Base-by-base conservation (phyloP, 2,888 invertebrate genomes). In the Apamea epomidion region DNA sequence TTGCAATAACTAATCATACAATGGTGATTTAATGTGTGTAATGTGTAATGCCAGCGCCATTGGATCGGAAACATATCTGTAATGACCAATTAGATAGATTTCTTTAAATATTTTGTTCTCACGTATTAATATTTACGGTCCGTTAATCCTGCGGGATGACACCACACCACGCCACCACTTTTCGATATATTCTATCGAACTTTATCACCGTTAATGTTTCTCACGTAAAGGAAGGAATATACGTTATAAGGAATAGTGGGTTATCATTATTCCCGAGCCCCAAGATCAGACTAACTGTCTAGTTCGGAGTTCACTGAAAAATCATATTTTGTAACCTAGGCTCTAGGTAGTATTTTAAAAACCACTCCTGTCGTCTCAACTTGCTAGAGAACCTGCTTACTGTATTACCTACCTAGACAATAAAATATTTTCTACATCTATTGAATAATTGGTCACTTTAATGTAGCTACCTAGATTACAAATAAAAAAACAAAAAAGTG, bases 1-100 rank as follows among this genome's bases (percentile, higher is more conserved):
- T 75, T 72, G 78, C 58, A 78, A 54, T 76, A 29, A 70, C 7
- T 74, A 83, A 48, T 69, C 54, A 51, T 65, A 73, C 18, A 58
- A 62, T 77, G n/a, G 16, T 54, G 45, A 64, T 78, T 80, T 70
- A 78, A 32, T 25, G 1, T 42, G 42, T 42, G 42, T 42, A 42
- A 7, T 42, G 48, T 80, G 72, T 58, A 80, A 42, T 76, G 21
- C 2, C 21, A 16, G 21, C 60, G 25, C 32, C 58, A 54, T 68
- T 29, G 14, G 29, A 7, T 32, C 16, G 21, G 29, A 29, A 16
- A 64, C 51, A 68, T 54, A 29, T 65, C 1, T 42, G 14, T 74
- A 12, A 48, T 62, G 16, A 51, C 18, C 21, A 16, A 58, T 48
- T 51, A 14, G 1, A 29, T 25, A 12, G 21, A 54, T 45, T 67